Evolutionary conservation across 2,888 invertebrate genomes (phyloP).

Genomic region (Latrodectus hesperus): DNA sequence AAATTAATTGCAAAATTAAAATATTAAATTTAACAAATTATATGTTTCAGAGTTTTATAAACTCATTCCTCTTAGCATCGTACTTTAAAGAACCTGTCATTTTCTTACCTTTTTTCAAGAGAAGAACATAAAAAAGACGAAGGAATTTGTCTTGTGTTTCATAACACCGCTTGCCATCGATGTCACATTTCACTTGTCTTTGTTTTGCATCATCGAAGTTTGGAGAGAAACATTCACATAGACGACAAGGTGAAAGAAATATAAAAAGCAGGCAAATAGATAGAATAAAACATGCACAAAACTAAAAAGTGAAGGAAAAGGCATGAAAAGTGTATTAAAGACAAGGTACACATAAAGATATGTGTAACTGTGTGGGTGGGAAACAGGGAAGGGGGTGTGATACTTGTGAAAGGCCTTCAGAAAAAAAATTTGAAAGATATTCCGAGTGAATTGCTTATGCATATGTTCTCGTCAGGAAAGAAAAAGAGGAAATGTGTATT

Average conservation of each 20-base stretch:
- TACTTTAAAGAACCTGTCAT: too few species aligned
- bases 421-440: slow-evolving; percentile 8
- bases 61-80: too few species aligned
- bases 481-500: slow-evolving; percentile 14
- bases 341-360: background rate
- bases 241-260: too few species aligned
- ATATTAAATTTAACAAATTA: too few species aligned
- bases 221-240: background rate
- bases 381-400: background rate
- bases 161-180: background rate
- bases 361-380: background rate
- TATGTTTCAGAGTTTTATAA: too few species aligned
- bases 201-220: slow-evolving; percentile 12
- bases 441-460: slow-evolving; percentile 35
- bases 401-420: background rate
- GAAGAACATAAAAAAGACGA: too few species aligned
- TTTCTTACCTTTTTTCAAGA: too few species aligned
- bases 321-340: background rate
- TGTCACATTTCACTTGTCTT: background rate
- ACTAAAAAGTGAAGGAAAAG: slow-evolving; percentile 8
- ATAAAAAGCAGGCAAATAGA: background rate
- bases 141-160: background rate
- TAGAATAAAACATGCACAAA: background rate
- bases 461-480: slow-evolving; percentile 14
- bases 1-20: too few species aligned